Conservation (phyloP, 2,113 vertebrate species). For the Cathartes aura region DNA sequence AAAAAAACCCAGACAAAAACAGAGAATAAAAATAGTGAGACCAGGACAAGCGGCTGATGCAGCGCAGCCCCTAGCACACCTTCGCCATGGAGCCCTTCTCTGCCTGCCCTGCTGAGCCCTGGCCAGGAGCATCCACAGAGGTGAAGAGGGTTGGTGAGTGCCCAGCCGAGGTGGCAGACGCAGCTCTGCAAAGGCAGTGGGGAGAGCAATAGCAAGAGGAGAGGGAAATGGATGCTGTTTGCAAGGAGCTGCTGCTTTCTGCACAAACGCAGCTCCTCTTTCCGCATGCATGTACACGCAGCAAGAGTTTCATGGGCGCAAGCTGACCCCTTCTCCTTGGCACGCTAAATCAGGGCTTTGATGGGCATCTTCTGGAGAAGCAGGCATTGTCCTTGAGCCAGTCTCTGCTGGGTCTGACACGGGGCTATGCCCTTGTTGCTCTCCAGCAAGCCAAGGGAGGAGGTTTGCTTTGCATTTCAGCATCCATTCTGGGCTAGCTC, state of each 20-base stretch:
- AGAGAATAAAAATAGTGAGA: neutral
- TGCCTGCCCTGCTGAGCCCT: neutral
- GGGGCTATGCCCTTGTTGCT: neutral
- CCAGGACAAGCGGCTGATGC: neutral
- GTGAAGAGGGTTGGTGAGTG: neutral
- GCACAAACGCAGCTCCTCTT: neutral
- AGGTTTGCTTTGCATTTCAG: neutral
- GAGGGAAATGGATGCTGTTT: neutral
- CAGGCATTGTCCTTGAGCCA: neutral
- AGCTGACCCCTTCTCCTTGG: neutral
- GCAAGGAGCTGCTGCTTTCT: neutral
- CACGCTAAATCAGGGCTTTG: neutral
- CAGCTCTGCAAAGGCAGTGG: neutral
- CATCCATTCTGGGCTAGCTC: neutral
- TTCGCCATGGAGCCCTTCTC: neutral
- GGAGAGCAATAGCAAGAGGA: neutral
- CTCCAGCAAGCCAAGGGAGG: neutral
- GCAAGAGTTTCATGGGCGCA: neutral
- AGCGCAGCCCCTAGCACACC: neutral
- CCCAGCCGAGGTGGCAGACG: neutral
- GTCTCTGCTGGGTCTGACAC: neutral
- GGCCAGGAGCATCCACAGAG: neutral
- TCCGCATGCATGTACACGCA: accelerated
- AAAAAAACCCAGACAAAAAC: neutral
- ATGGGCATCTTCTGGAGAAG: neutral